These are phyloP conservation scores for Anneissia japonica DNA, from an alignment of 35 echinoderm and acorn worm genomes.

Conservation along the genomic window DNA sequence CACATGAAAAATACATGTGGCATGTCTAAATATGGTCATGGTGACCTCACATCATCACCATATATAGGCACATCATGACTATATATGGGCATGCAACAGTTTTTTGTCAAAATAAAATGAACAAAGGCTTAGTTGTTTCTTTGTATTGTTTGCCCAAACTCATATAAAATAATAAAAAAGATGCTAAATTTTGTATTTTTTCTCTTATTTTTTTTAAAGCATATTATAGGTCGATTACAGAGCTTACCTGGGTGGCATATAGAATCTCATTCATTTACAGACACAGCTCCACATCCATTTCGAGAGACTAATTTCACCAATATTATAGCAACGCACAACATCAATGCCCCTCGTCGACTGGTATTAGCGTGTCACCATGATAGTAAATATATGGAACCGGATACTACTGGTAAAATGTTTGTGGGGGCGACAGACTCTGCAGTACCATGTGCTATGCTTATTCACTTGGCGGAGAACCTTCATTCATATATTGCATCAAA, in stretches of 20 bases:
- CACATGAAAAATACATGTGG: no score
- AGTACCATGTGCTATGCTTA: slow-evolving; percentile 82
- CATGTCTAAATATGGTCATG: no score
- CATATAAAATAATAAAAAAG: no score
- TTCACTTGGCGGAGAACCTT: slow-evolving; percentile 56
- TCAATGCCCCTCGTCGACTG: slow-evolving; percentile 48
- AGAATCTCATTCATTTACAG: slow-evolving; percentile 46
- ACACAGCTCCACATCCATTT: slow-evolving; percentile 28
- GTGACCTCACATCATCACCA: no score
- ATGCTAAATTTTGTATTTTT: no score
- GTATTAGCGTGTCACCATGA: slow-evolving; percentile 93
- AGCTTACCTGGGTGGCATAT: slow-evolving; percentile 61
- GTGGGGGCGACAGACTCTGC: slow-evolving; percentile 91
- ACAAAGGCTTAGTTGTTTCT: no score
- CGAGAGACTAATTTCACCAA: slow-evolving; percentile 66
- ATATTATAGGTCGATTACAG: slow-evolving; percentile 48
- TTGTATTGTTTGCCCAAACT: no score
- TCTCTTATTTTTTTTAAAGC: slow-evolving; percentile 26
- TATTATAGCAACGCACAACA: slow-evolving; percentile 61
- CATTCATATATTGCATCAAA: not conserved
- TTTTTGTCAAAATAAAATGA: no score
- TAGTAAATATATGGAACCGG: slow-evolving; percentile 57
- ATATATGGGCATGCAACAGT: no score
- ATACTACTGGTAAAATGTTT: slow-evolving; percentile 31
- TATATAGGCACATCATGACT: no score